A percentile compares a stretch with the other conserved stretches of the same genome.
Conservation (phyloP, 2,113 vertebrate genomes). For the Salvelinus namaycush region DNA sequence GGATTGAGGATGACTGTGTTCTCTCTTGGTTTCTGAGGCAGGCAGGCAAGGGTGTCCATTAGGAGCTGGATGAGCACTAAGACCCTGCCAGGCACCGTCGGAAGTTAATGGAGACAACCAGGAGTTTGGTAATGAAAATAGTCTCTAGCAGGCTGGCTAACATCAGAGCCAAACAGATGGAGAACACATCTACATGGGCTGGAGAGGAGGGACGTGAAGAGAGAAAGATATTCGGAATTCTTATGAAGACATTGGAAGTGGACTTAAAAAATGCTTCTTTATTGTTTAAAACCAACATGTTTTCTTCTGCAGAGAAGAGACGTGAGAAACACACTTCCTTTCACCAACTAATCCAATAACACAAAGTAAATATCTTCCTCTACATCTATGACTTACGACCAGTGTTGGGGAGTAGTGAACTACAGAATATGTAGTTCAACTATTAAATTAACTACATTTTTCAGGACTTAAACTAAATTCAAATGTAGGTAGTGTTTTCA, state of each 20-base stretch:
- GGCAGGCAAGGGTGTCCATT: slow-evolving; percentile 49
- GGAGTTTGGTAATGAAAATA: slow-evolving; percentile 66
- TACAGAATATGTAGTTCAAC: too few relatives aligned
- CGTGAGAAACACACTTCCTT: too few relatives aligned
- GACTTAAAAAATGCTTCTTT: too few relatives aligned
- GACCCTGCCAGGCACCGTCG: slow-evolving; percentile 57
- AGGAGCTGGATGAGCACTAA: slow-evolving; percentile 47
- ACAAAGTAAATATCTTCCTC: not conserved
- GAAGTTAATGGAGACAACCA: slow-evolving; percentile 40
- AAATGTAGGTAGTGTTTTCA: too few relatives aligned
- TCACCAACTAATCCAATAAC: not conserved
- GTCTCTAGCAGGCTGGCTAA: slow-evolving; percentile 72
- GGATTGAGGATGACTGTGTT: not conserved
- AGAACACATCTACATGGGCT: slow-evolving; percentile 66
- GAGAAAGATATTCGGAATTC: not conserved
- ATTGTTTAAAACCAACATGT: too few relatives aligned
- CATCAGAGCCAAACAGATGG: slow-evolving; percentile 70
- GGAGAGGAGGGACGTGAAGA: not conserved
- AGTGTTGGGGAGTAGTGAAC: slow-evolving; percentile 31
- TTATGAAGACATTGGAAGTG: not conserved
- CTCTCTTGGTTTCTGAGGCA: slow-evolving; percentile 23
- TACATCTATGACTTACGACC: not conserved
- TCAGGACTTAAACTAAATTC: too few relatives aligned
- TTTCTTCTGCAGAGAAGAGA: too few relatives aligned
- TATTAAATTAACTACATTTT: too few relatives aligned